A percentile compares a stretch with the other conserved stretches of the same genome.
phyloP scores from a whole-genome alignment of 1,140 invertebrate species.

The Trachymyrmex cornetzi region DNA sequence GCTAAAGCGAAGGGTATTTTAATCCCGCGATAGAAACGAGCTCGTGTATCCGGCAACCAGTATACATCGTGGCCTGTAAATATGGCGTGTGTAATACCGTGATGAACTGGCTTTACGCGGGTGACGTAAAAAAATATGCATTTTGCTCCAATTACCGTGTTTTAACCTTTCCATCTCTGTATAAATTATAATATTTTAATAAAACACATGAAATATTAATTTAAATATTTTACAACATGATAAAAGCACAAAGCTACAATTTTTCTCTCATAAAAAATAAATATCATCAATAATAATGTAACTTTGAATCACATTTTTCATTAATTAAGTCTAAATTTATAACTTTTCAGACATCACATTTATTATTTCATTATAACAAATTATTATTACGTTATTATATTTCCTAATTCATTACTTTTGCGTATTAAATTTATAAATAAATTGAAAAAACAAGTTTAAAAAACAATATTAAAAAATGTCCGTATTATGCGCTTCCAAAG shows the following conservation, averaged over 20 bases:
- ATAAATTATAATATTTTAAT: slow-evolving; percentile 12
- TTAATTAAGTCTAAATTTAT: not conserved
- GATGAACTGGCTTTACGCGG: not conserved
- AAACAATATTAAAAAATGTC: not conserved
- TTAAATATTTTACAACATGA: not conserved
- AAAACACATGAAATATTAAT: slow-evolving; percentile 1
- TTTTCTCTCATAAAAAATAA: not conserved
- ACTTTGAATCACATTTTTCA: not conserved
- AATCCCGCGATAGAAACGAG: slow-evolving; percentile 28
- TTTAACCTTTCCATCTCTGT: not conserved
- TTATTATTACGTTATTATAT: not conserved
- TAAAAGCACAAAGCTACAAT: not conserved
- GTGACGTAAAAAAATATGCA: slow-evolving; percentile 5
- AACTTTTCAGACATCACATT: not conserved
- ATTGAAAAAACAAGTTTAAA: not conserved
- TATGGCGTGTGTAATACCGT: not conserved
- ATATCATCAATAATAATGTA: not conserved
- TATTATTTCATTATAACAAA: not conserved
- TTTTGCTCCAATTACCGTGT: not conserved
- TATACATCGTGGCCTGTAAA: slow-evolving; percentile 2
- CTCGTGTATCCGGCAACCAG: slow-evolving; percentile 1
- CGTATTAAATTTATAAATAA: not conserved
- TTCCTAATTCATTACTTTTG: not conserved
- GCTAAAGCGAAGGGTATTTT: slow-evolving; percentile 17
- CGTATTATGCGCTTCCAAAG: not conserved